These are phyloP conservation scores for Cylindroiulus punctatus DNA, from an alignment of 2,888 invertebrate species.

Conservation along the genomic window DNA sequence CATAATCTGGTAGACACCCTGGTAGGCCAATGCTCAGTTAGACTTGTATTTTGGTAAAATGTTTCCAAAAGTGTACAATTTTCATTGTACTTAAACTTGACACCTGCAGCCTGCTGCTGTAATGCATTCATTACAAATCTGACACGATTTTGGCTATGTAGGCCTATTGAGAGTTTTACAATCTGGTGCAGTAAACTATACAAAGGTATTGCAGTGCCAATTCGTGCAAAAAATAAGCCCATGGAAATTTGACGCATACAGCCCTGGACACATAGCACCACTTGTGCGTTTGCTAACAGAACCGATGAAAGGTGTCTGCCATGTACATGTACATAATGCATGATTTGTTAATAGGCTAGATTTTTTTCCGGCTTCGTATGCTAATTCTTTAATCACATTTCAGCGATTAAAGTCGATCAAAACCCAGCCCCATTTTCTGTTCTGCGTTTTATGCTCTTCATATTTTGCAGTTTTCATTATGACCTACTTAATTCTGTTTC, in stretches of 20 bases:
- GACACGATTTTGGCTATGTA: neutral
- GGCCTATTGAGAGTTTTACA: neutral
- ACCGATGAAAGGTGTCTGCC: neutral
- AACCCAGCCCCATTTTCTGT: neutral
- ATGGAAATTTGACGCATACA: no score
- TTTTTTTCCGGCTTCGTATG: neutral
- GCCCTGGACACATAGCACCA: no score
- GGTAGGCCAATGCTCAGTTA: no score
- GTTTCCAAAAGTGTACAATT: no score
- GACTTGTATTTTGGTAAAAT: no score
- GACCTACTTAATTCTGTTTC: constrained; percentile 9
- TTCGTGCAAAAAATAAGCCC: neutral
- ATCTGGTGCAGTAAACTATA: no score
- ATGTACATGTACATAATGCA: neutral
- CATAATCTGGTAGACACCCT: no score
- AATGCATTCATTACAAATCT: no score
- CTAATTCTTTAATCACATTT: neutral
- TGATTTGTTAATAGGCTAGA: neutral
- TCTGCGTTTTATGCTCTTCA: neutral
- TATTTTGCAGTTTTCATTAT: neutral
- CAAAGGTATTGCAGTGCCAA: neutral
- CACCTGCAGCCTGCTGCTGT: no score
- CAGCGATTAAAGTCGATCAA: neutral
- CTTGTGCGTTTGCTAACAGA: neutral
- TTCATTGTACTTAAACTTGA: no score